Base-by-base conservation (phyloP, 2,888 invertebrate species). In the Pyrrhia umbra region DNA sequence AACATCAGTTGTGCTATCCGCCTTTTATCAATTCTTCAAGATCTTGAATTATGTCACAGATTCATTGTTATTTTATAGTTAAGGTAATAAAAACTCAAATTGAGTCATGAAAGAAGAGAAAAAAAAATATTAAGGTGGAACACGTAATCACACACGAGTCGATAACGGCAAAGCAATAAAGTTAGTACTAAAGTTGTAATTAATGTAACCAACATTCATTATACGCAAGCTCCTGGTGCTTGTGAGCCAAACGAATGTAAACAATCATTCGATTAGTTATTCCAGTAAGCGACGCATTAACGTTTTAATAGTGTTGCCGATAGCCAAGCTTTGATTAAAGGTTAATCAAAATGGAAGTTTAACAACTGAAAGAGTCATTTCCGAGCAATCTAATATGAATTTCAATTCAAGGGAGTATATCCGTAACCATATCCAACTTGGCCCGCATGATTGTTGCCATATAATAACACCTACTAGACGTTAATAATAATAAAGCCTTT, bases 221-320 rank as follows among this genome's bases (percentile, higher is more conserved):
- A 91, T 88, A 90, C 89, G 88, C 88, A 85, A 84, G 86, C 83
- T 85, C 85, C 83, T 84, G 86, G 80, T 86, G 86, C 83, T 84
- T 85, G 83, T 84, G 81, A 87, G 82, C 82, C 82, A 83, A 88
- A 87, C 86, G 81, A 89, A 87, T 87, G 87, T 90, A 89, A 90
- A 92, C 92, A 92, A 92, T 92, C 87, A 91, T 90, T 89, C 89
- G 90, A 92, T 92, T 90, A 90, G 89, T 91, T 89, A 88, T 88
- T 88, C 87, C 84, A 79, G 87, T 83, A 85, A 85, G 84, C 85
- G 82, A 82, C 64, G 84, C 83, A 79, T 82, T 82, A 83, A 84
- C 79, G 81, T 86, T 86, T 87, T 73, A 72, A 68, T 75, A 85
- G 83, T 77, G 80, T 68, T 64, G 62, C 77, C 84, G 80, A 86